Evolutionary conservation across 2,888 invertebrate genomes (phyloP).

Genomic region (Pemphredon lugubris): DNA sequence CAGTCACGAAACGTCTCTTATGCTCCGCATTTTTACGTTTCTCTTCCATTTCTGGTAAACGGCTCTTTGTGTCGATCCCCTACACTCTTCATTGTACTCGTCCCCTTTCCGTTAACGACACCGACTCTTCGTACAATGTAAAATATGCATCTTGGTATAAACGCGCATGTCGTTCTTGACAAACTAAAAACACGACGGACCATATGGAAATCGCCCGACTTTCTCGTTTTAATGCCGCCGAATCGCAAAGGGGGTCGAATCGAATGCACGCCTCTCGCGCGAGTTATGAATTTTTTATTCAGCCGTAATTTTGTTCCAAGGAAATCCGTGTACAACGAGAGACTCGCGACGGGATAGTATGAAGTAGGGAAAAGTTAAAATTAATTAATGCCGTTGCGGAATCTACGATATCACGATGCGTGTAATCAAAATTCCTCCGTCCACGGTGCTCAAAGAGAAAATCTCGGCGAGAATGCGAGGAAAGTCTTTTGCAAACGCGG

Average conservation of each 20-base stretch:
- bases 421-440: constrained; percentile 1
- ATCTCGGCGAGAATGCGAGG: background rate
- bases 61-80: constrained; percentile 8
- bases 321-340: background rate
- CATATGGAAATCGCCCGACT: too few species aligned
- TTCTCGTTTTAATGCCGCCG: background rate
- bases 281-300: too few species aligned
- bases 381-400: background rate
- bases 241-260: too few species aligned
- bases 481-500: background rate
- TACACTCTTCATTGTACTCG: constrained; percentile 4
- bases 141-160: constrained; percentile 7
- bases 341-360: background rate
- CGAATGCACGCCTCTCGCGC: too few species aligned
- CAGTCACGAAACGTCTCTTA: background rate
- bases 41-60: constrained; percentile 5
- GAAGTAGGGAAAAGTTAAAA: background rate
- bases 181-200: too few species aligned
- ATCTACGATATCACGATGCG: background rate
- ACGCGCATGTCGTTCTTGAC: background rate
- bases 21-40: constrained; percentile 5
- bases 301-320: too few species aligned
- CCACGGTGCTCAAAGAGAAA: background rate
- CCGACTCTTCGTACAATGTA: background rate
- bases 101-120: background rate